These are phyloP conservation scores for Myripristis murdjan DNA, from an alignment of 2,797 vertebrate species.

Conservation along the genomic window DNA sequence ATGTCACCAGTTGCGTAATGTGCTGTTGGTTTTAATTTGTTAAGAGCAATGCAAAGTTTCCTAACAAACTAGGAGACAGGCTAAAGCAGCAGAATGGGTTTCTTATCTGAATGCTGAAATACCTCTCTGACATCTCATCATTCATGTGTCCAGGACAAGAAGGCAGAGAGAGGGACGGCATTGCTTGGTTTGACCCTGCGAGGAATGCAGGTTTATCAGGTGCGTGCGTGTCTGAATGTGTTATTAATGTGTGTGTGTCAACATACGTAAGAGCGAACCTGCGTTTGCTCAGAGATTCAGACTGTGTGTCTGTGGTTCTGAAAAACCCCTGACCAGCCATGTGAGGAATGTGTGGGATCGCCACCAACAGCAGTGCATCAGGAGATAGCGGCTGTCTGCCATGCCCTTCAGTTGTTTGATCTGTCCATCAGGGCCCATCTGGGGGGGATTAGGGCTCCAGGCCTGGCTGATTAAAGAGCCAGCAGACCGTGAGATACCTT, in stretches of 20 bases:
- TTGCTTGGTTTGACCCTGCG: slow-evolving; percentile 92
- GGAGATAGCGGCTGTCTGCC: slow-evolving; percentile 76
- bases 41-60: slow-evolving; percentile 41
- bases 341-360: slow-evolving; percentile 82
- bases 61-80: slow-evolving; percentile 33
- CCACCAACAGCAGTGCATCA: slow-evolving; percentile 65
- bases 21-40: slow-evolving; percentile 46
- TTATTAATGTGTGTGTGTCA: slow-evolving; percentile 50
- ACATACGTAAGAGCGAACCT: slow-evolving; percentile 52
- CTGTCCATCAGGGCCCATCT: slow-evolving; percentile 81
- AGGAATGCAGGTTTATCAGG: slow-evolving; percentile 96
- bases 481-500: slow-evolving; percentile 73
- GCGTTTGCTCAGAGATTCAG: slow-evolving; percentile 60
- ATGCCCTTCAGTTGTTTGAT: slow-evolving; percentile 80
- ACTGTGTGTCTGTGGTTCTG: slow-evolving; percentile 37
- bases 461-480: slow-evolving; percentile 76
- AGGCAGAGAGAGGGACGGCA: slow-evolving; percentile 88
- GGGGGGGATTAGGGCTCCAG: slow-evolving; percentile 78
- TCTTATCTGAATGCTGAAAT: slow-evolving; percentile 77
- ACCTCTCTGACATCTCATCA: slow-evolving; percentile 76
- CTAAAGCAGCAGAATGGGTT: slow-evolving; percentile 41
- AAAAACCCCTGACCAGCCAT: slow-evolving; percentile 57
- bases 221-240: slow-evolving; percentile 70
- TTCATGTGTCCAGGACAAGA: slow-evolving; percentile 90
- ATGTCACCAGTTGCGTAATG: slow-evolving; percentile 56